Evolutionary conservation across 2,113 vertebrate species (phyloP), one percentile per base, ranked within the genome.

Genomic region (Tragelaphus scriptus): DNA sequence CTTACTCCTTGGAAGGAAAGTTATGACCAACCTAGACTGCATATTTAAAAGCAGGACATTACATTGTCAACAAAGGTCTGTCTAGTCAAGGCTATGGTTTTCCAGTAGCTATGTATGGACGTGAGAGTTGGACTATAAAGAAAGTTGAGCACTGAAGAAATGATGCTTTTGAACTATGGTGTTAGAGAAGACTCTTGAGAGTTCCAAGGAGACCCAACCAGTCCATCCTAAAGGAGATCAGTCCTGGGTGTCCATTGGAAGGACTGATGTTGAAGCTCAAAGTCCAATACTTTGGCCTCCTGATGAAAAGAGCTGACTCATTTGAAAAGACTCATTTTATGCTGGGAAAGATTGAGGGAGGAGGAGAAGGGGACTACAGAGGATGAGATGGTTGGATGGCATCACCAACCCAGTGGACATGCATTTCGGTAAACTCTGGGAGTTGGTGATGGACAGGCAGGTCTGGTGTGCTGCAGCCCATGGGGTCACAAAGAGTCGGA

Each of bases 401-500:
- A 71, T 36, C 17, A 36, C 17, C 10, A 5, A 71, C 17, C 5
- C 65, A 36, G 6, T 36, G 65, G 32, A 71, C 65, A 71, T 21
- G 17, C 1, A 4, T 36, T 36, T 71, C 17, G 10, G 17, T 71
- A 19, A 19, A 71, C 19, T 71, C 19, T 0, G 1, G 65, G 65
- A 71, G n/a, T 71, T 71, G 65, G n/a, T 71, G n/a, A 36, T 71
- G n/a, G n/a, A 71, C 65, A 36, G 65, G 65, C 17, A 71, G 65
- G n/a, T 9, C 9, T 36, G 4, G 65, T 0, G 1, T 71, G 10
- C 9, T 71, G 4, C 19, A 71, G n/a, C 9, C n/a, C n/a, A 21
- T 11, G 65, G n/a, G n/a, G 5, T 71, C 2, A 0, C 65, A 71
- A 71, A 36, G n/a, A 71, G 17, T 21, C 1, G 0, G n/a, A 36